Base-by-base conservation (phyloP, 2,888 invertebrate species). In the Meteorus colon region DNA sequence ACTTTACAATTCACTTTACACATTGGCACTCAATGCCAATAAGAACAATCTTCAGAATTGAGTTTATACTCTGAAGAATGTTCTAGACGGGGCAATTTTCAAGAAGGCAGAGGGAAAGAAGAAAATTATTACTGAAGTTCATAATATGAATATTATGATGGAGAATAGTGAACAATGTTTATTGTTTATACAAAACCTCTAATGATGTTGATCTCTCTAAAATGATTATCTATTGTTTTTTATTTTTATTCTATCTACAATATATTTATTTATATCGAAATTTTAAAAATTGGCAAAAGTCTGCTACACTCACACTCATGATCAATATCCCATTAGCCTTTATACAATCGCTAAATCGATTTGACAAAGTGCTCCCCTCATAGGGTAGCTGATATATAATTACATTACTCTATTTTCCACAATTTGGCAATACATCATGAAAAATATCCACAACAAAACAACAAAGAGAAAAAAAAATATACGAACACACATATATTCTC, bases 1-100 rank as follows among this genome's bases (percentile, higher is more conserved):
- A 89, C 89, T 89, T 87, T 86, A 86, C 87, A 87, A 89, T 88
- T 89, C 88, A 86, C 89, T 89, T 86, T 88, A 83, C 85, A 84
- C 84, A 83, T 84, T 86, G 83, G 86, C 87, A 87, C 87, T 88
- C 85, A 85, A 84, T 85, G 85, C 84, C 85, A 83, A 84, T 87
- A 86, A 55, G 86, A 87, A 87, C 86, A 86, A 85, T 84, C 86
- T 83, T 81, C 81, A 79, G 83, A 88, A 88, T 87, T 83, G 84
- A 87, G 86, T 88, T 76, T 87, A 88, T 82, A 82, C 76, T 63
- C 60, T 37, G 16, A 62, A 70, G 29, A 70, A 75, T 75, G 75
- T 70, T 75, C 59, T 55, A 55, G 59, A 65, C 31, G 59, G 55
- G 70, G 45, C 34, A 68, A 31, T 66, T 70, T 24, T 74, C 71